Conservation (phyloP, 2,797 vertebrate genomes). For the Leucoraja ocellata region DNA sequence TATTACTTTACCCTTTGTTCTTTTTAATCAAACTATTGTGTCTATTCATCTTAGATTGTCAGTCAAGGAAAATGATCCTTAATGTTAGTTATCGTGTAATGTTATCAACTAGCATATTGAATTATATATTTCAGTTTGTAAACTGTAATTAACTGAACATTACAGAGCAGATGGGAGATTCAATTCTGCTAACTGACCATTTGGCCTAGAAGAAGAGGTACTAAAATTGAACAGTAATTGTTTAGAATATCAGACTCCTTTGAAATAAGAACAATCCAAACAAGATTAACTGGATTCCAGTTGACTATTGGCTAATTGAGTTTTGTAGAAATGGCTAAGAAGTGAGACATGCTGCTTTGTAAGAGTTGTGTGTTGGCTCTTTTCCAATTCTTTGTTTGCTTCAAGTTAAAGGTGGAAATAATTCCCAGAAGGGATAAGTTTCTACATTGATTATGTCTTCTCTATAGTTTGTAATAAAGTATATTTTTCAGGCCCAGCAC, state of each 20-base stretch:
- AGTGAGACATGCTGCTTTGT: background rate
- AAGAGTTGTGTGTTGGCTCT: background rate
- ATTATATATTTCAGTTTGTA: background rate
- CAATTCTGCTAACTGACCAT: background rate
- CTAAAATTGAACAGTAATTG: background rate
- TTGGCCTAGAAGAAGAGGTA: background rate
- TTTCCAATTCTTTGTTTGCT: background rate
- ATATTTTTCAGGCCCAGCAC: background rate
- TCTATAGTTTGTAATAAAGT: background rate
- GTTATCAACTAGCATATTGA: background rate
- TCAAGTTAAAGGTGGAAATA: background rate
- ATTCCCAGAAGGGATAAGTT: background rate
- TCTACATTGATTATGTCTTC: background rate
- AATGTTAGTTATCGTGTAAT: background rate
- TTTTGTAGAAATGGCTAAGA: background rate
- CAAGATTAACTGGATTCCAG: too few relatives aligned
- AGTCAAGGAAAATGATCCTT: background rate
- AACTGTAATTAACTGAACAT: background rate
- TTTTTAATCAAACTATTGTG: background rate
- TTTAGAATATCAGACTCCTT: background rate
- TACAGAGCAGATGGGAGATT: background rate
- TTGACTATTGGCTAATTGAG: background rate
- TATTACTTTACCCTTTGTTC: background rate
- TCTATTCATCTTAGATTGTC: background rate
- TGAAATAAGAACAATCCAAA: background rate